phyloP scores from a whole-genome alignment of 2,113 vertebrate species.

The Paralichthys olivaceus region DNA sequence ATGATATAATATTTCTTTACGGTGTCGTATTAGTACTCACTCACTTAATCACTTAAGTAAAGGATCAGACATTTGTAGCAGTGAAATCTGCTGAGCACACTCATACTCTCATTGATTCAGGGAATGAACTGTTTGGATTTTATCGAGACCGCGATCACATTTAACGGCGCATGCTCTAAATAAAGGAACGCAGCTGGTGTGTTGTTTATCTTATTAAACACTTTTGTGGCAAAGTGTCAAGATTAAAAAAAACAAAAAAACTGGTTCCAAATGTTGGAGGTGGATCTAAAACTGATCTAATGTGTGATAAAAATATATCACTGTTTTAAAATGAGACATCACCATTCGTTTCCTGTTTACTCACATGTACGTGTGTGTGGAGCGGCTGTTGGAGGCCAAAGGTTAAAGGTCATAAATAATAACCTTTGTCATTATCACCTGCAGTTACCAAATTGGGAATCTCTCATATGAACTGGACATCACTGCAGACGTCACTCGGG shows the following conservation, averaged over 20 bases:
- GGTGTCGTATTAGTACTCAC: not conserved
- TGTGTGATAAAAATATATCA: not conserved
- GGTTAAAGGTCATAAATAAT: conserved; percentile 59
- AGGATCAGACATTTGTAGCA: not conserved
- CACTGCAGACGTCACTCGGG: conserved; percentile 30
- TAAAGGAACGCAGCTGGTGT: not conserved
- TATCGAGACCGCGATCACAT: not conserved
- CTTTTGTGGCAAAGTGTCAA: not conserved
- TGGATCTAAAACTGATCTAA: not conserved
- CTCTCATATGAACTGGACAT: conserved; percentile 25
- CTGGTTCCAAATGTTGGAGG: not conserved
- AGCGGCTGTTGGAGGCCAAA: conserved; percentile 32
- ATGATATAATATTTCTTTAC: not conserved
- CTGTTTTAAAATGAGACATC: not conserved
- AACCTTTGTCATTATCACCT: conserved; percentile 46
- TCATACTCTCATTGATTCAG: not conserved
- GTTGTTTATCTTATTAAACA: not conserved
- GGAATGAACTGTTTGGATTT: not conserved
- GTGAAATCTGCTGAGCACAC: not conserved
- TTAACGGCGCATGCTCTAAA: not conserved
- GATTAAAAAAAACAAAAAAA: not conserved
- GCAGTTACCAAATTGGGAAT: conserved; percentile 41
- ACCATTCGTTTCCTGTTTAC: not conserved
- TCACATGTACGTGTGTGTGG: conserved; percentile 6
- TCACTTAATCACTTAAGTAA: too few relatives aligned